A percentile compares a stretch with the other conserved stretches of the same genome.
Conservation (phyloP, 2,888 invertebrate genomes). For the Ctenicera cuprea region DNA sequence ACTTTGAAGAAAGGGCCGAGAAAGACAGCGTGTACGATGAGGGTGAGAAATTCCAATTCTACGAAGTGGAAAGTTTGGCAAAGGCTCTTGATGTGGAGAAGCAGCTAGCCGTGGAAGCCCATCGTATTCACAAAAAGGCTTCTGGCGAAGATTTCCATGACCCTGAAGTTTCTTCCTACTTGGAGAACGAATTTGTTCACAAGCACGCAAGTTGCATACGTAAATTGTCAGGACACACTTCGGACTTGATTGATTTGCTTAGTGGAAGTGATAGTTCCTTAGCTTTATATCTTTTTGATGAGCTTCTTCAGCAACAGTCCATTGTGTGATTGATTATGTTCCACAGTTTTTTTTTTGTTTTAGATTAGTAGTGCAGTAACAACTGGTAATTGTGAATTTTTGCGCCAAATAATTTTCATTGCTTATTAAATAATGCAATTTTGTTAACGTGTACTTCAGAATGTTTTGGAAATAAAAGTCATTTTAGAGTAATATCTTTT, state of each 20-base stretch:
- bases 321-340: slow-evolving; percentile 38
- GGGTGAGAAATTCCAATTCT: slow-evolving; percentile 75
- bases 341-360: slow-evolving; percentile 19
- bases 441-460: slow-evolving; percentile 19
- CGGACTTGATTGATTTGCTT: slow-evolving; percentile 82
- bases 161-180: slow-evolving; percentile 83
- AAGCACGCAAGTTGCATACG: slow-evolving; percentile 82
- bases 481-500: slow-evolving; percentile 1
- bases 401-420: slow-evolving; percentile 16
- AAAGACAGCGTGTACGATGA: slow-evolving; percentile 66
- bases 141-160: slow-evolving; percentile 78
- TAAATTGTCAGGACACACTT: slow-evolving; percentile 82
- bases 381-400: slow-evolving; percentile 11
- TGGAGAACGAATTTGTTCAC: slow-evolving; percentile 86
- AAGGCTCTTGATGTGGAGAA: slow-evolving; percentile 86
- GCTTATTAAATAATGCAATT: slow-evolving; percentile 23
- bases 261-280: slow-evolving; percentile 78
- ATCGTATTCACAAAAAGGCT: slow-evolving; percentile 80
- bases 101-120: slow-evolving; percentile 80
- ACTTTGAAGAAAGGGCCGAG: slow-evolving; percentile 73
- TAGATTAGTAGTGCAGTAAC: slow-evolving; percentile 5
- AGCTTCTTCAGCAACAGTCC: slow-evolving; percentile 72
- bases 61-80: slow-evolving; percentile 83
- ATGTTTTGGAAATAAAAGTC: slow-evolving; percentile 28
- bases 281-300: slow-evolving; percentile 85